phyloP scores from a whole-genome alignment of 2,797 vertebrate genomes.

The Mycteria americana region DNA sequence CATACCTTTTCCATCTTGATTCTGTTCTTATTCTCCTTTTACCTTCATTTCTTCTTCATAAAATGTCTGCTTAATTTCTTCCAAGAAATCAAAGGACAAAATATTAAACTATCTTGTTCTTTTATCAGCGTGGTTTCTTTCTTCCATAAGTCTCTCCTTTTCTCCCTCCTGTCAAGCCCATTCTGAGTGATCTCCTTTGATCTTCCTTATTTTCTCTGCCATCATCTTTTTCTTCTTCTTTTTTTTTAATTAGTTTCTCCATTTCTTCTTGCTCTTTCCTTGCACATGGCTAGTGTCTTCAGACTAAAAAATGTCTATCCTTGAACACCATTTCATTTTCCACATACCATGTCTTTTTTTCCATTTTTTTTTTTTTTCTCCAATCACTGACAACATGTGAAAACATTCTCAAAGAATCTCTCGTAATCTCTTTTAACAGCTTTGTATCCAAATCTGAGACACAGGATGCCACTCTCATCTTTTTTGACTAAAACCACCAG shows the following conservation, averaged over 20 bases:
- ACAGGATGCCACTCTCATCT: neutral
- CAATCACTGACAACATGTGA: neutral
- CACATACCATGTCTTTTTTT: neutral
- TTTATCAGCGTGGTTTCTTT: neutral
- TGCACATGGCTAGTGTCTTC: neutral
- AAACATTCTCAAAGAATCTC: neutral
- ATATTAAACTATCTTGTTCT: neutral
- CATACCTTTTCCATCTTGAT: neutral
- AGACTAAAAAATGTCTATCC: neutral
- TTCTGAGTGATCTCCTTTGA: neutral
- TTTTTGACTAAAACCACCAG: neutral
- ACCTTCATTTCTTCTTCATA: neutral
- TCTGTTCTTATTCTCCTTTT: neutral
- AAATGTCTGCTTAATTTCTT: neutral
- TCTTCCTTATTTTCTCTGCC: neutral
- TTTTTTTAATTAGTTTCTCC: neutral
- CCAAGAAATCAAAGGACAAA: neutral
- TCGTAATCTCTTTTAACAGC: neutral
- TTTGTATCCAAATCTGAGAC: neutral
- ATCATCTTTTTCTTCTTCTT: neutral
- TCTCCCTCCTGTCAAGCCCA: neutral
- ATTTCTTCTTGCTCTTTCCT: neutral
- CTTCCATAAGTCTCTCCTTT: neutral
- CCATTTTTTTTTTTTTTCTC: neutral
- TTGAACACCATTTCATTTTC: neutral